A percentile compares a stretch with the other conserved stretches of the same genome.
Evolutionary conservation across 1,140 invertebrate species (phyloP).

Genomic region (Drosophila pseudoobscura): DNA sequence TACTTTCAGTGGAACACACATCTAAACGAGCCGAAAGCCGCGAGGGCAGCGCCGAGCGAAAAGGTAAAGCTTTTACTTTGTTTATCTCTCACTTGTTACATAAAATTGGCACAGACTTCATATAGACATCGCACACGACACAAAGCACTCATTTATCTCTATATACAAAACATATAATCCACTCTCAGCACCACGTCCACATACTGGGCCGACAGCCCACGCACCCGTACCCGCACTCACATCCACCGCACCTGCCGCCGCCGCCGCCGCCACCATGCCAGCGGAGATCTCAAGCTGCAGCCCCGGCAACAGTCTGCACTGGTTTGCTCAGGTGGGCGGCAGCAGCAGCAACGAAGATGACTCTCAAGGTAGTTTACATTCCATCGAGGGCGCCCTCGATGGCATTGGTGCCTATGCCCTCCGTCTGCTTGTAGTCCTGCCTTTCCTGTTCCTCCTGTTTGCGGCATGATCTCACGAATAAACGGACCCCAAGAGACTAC

Average conservation of each 20-base stretch:
- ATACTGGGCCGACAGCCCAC: conserved; percentile 31
- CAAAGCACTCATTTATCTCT: not conserved
- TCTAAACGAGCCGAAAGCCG: conserved; percentile 77
- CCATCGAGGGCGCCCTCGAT: conserved; percentile 4
- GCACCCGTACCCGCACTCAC: conserved; percentile 20
- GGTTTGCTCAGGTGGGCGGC: conserved; percentile 68
- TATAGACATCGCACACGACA: conserved; percentile 5
- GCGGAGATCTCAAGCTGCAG: conserved; percentile 17
- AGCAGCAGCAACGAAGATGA: conserved; percentile 42
- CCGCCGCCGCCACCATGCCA: conserved; percentile 4
- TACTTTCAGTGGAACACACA: conserved; percentile 82
- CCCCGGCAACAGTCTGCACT: conserved; percentile 50
- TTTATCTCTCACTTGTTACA: conserved; percentile 54
- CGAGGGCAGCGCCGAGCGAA: conserved; percentile 81
- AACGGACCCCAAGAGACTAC: conserved; percentile 18
- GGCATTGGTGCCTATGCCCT: conserved; percentile 3
- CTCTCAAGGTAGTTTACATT: conserved; percentile 73
- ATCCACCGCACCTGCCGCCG: conserved; percentile 37
- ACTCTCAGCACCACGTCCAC: conserved; percentile 15
- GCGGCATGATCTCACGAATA: conserved; percentile 58
- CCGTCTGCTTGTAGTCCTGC: not conserved
- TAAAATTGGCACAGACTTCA: conserved; percentile 54
- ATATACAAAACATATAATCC: conserved; percentile 28
- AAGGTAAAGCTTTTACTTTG: conserved; percentile 62
- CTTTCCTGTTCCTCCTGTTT: conserved; percentile 14